These are phyloP conservation scores for Brachyalestes nurse DNA, from an alignment of 2,797 vertebrate species.

Conservation along the genomic window DNA sequence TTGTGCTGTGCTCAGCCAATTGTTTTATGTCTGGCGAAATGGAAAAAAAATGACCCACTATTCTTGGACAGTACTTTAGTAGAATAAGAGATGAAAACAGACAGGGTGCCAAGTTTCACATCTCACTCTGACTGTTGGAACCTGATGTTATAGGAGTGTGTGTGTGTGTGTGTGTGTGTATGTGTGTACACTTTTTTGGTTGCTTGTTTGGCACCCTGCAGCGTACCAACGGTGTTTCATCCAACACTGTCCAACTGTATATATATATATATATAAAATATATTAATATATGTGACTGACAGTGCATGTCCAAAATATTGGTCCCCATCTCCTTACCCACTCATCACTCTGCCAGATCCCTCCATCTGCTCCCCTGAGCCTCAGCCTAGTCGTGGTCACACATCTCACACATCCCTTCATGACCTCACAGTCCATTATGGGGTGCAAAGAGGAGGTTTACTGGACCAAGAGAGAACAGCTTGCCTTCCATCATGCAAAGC, in stretches of 20 bases:
- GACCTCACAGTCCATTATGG: neutral
- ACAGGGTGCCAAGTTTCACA: slow-evolving; percentile 26
- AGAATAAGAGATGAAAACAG: slow-evolving; percentile 17
- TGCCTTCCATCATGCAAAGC: neutral
- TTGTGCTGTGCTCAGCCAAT: slow-evolving; percentile 17
- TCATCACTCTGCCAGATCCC: neutral
- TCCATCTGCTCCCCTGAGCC: slow-evolving; percentile 3
- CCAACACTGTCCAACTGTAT: neutral
- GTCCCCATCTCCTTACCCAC: neutral
- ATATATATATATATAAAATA: neutral
- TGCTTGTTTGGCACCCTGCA: neutral
- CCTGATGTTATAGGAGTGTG: neutral
- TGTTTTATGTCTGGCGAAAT: slow-evolving; percentile 6
- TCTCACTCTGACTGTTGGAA: slow-evolving; percentile 31
- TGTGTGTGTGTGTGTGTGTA: too few species aligned
- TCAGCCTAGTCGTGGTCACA: neutral
- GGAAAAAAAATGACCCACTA: slow-evolving; percentile 13
- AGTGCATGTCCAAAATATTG: neutral
- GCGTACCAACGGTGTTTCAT: neutral
- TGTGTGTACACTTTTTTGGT: neutral
- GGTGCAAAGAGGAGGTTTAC: slow-evolving; percentile 1
- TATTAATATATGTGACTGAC: neutral
- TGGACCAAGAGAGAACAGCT: neutral
- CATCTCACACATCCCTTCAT: neutral
- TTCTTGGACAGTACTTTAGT: slow-evolving; percentile 19